Conservation (phyloP, 2,797 vertebrate species). For the Aselliscus stoliczkanus region DNA sequence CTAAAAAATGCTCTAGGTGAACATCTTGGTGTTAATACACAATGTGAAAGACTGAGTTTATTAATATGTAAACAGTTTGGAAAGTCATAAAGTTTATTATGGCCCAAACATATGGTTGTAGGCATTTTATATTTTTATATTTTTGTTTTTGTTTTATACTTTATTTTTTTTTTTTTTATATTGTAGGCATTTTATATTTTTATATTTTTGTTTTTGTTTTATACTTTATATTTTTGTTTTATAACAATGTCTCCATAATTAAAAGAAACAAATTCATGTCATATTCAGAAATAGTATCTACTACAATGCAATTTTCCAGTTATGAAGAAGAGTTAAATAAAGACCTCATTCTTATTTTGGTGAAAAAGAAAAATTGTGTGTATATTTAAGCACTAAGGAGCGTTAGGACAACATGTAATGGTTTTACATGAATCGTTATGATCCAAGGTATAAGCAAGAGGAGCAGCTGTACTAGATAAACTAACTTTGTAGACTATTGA, state of each 20-base stretch:
- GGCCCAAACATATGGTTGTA: background rate
- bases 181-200: background rate
- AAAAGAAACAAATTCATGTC: background rate
- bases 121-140: background rate
- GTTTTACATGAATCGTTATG: background rate
- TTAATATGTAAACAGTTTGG: background rate
- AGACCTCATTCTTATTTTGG: background rate
- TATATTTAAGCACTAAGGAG: background rate
- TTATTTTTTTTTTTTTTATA: too few species aligned
- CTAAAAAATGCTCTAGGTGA: background rate
- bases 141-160: too few species aligned
- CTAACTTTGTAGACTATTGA: background rate
- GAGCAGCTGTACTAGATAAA: background rate
- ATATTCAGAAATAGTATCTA: background rate
- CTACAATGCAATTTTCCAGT: background rate
- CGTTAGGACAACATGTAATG: background rate
- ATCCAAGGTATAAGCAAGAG: background rate
- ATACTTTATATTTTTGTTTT: constrained; percentile 3
- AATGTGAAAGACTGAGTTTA: background rate
- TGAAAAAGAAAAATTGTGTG: background rate
- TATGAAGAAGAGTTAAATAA: background rate
- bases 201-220: too few species aligned
- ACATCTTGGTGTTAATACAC: background rate
- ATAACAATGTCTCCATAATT: background rate
- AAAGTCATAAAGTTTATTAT: background rate